Conservation (phyloP, 2,797 vertebrate species). For the Steatocranus sp. region DNA sequence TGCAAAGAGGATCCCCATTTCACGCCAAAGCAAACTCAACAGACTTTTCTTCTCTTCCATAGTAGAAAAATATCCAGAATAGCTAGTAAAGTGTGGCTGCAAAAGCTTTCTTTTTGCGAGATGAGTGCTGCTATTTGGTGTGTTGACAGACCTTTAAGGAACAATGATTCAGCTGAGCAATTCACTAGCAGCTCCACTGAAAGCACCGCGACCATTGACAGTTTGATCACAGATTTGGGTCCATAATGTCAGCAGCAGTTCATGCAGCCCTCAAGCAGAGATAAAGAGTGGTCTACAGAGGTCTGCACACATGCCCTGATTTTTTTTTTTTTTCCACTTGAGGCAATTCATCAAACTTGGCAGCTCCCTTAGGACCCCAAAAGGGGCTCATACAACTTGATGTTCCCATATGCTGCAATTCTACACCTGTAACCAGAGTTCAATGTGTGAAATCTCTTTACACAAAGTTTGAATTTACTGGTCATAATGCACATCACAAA, state of each 20-base stretch:
- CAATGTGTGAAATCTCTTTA: fast-evolving
- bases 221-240: neutral
- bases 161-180: neutral
- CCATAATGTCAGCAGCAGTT: neutral
- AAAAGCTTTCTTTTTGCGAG: neutral
- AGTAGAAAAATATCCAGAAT: neutral
- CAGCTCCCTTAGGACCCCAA: neutral
- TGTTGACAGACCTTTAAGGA: neutral
- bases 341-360: neutral
- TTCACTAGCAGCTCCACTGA: neutral
- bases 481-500: neutral
- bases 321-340: neutral
- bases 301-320: neutral
- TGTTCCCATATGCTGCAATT: neutral
- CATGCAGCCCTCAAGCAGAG: neutral
- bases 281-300: neutral
- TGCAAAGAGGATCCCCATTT: conserved; percentile 1
- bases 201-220: neutral
- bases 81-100: neutral
- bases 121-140: neutral
- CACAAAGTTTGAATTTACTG: neutral
- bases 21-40: neutral
- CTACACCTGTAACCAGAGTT: neutral
- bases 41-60: neutral
- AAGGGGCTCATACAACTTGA: neutral